These are phyloP conservation scores for Microdon myrmicae DNA, from an alignment of 2,888 invertebrate species.

Conservation along the genomic window DNA sequence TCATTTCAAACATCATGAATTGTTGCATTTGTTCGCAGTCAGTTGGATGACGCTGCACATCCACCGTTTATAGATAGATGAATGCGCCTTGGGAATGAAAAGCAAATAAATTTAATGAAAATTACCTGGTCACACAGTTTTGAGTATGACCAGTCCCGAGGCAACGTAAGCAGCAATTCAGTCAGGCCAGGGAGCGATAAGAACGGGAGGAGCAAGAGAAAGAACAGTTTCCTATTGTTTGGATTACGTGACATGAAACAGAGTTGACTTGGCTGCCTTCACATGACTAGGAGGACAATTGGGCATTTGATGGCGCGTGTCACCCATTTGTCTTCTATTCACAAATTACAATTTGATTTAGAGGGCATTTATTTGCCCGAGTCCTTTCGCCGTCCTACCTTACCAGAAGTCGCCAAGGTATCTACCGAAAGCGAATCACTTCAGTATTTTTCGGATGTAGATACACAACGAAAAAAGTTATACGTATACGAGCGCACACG, in stretches of 20 bases:
- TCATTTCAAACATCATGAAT: too few species aligned
- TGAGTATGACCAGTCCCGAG: conserved; percentile 3
- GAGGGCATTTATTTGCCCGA: conserved; percentile 48
- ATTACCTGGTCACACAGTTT: conserved; percentile 29
- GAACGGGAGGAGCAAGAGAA: too few species aligned
- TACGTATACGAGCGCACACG: conserved; percentile 9
- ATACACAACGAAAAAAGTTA: conserved; percentile 2
- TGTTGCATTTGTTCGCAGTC: background rate
- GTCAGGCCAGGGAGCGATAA: conserved; percentile 32
- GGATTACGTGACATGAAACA: conserved; percentile 48
- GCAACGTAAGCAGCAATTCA: too few species aligned
- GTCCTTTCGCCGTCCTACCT: background rate
- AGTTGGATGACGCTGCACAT: conserved; percentile 4
- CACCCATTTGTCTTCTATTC: conserved; percentile 48
- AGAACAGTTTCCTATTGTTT: conserved; percentile 42
- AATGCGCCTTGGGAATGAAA: conserved; percentile 32
- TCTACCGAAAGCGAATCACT: conserved; percentile 6
- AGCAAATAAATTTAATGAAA: conserved; percentile 43
- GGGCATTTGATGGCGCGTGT: conserved; percentile 50
- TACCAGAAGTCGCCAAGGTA: background rate
- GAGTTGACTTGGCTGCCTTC: conserved; percentile 23
- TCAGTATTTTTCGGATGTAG: conserved; percentile 2
- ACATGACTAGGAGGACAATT: conserved; percentile 32
- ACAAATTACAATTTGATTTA: conserved; percentile 51
- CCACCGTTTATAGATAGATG: background rate